Evolutionary conservation across 2,888 invertebrate species (phyloP).

Genomic region (Herminia tarsipennalis): DNA sequence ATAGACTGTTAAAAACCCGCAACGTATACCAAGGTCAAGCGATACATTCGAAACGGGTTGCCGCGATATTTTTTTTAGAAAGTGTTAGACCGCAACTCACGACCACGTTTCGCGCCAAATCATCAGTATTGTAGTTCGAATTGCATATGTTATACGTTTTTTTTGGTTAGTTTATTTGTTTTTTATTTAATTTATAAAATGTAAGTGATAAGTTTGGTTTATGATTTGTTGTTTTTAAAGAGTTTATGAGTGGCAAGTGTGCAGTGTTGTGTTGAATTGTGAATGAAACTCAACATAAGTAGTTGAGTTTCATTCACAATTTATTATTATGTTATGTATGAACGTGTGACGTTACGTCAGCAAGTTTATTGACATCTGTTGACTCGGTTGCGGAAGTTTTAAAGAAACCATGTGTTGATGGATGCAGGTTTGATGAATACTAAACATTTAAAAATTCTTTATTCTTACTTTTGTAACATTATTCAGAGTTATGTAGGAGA

Average conservation of each 20-base stretch:
- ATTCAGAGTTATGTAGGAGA: no score
- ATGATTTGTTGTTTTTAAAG: not conserved
- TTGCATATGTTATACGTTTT: slow-evolving; percentile 14
- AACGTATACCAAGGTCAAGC: slow-evolving; percentile 12
- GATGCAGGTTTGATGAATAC: no score
- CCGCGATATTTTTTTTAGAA: slow-evolving; percentile 32
- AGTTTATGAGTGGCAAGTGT: not conserved
- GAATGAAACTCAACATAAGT: no score
- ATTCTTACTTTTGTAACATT: no score
- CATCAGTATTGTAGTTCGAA: slow-evolving; percentile 22
- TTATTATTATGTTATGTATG: not conserved
- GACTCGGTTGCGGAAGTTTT: no score
- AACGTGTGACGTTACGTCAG: not conserved
- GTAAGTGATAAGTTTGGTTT: slow-evolving; percentile 20
- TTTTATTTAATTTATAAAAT: not conserved
- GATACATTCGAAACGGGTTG: slow-evolving; percentile 11
- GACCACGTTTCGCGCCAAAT: slow-evolving; percentile 27
- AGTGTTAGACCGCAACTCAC: slow-evolving; percentile 13
- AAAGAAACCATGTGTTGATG: no score
- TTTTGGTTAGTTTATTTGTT: slow-evolving; percentile 9
- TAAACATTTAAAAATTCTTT: no score
- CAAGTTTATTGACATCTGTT: slow-evolving; percentile 1
- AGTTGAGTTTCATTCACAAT: no score
- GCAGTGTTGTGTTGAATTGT: not conserved
- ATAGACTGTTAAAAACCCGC: not conserved